phyloP scores from a whole-genome alignment of 2,113 vertebrate species.

The Vidua chalybeata region DNA sequence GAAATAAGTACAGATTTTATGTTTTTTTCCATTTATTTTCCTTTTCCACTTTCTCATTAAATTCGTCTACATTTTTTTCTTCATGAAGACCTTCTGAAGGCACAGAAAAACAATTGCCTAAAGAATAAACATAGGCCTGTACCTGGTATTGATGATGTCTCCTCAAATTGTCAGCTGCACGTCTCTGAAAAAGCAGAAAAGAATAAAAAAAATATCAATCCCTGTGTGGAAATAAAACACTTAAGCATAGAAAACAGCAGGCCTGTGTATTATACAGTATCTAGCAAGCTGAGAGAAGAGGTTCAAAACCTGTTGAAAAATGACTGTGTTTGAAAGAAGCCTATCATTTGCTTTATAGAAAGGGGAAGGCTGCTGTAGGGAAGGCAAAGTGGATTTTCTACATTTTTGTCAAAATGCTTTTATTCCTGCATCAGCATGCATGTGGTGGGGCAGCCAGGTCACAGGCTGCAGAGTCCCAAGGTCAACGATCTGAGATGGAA shows the following conservation, averaged over 20 bases:
- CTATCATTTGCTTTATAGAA: not conserved
- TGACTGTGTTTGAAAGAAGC: not conserved
- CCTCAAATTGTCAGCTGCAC: slow-evolving; percentile 90
- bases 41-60: not conserved
- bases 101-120: not conserved
- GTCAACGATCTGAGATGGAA: not conserved
- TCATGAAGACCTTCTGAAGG: not conserved
- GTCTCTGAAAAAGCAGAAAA: slow-evolving; percentile 76
- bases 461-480: not conserved
- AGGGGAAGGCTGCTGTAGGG: not conserved
- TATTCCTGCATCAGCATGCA: not conserved
- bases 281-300: not conserved
- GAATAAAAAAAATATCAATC: not conserved
- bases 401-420: not conserved
- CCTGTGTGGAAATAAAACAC: not conserved
- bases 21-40: rapidly evolving
- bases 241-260: not conserved
- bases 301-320: not conserved
- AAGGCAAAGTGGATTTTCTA: not conserved
- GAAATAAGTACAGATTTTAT: not conserved
- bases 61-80: rapidly evolving
- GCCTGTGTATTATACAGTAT: not conserved
- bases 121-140: not conserved
- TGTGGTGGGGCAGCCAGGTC: not conserved
- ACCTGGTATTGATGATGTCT: slow-evolving; percentile 95